Conservation (phyloP, 2,113 vertebrate genomes). For the Sinosuthora webbiana region DNA sequence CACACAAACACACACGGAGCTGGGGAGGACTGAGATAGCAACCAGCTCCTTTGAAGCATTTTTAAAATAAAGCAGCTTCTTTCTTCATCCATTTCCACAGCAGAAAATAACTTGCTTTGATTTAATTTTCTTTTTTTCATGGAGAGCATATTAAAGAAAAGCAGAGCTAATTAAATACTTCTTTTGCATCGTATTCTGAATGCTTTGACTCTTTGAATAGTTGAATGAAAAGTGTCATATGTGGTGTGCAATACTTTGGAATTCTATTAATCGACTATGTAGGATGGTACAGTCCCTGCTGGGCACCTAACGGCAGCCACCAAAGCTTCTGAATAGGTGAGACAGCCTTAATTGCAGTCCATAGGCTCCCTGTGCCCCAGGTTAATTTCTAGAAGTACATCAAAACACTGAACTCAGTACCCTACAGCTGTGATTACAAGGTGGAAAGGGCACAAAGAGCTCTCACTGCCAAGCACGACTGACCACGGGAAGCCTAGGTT, state of each 20-base stretch:
- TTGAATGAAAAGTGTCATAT: not conserved
- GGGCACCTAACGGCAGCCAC: not conserved
- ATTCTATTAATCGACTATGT: not conserved
- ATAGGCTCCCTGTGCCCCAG: not conserved
- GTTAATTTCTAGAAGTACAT: not conserved
- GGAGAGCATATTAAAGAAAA: not conserved
- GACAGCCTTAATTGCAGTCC: not conserved
- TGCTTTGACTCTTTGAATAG: not conserved
- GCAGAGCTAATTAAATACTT: not conserved
- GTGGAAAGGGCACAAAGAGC: not conserved
- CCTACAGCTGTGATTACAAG: not conserved
- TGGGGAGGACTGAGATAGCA: not conserved
- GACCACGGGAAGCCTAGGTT: not conserved
- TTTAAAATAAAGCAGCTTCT: slow-evolving; percentile 25
- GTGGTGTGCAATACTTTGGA: not conserved
- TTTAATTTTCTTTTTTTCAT: not conserved
- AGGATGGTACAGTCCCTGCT: not conserved
- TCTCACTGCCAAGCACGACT: not conserved
- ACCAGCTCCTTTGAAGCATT: not conserved
- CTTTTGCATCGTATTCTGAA: not conserved
- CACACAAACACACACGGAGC: not conserved
- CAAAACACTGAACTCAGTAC: not conserved
- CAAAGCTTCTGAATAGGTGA: not conserved
- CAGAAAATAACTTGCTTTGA: not conserved
- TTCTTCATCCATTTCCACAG: not conserved